Conservation (phyloP, 2,113 vertebrate species). For the Corythornis madagascariensis region DNA sequence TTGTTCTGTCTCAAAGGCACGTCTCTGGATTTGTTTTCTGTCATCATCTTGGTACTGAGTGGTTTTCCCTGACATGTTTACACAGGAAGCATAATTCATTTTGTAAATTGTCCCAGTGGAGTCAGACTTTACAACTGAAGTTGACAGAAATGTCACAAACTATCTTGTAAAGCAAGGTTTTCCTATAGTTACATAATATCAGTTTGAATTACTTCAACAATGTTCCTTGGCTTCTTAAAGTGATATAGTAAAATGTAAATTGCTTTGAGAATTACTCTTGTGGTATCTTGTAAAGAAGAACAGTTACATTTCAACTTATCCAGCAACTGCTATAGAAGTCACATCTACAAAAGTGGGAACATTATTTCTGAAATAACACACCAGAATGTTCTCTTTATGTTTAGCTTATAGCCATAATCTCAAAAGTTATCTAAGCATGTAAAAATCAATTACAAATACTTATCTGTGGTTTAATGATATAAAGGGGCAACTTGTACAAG, state of each 20-base stretch:
- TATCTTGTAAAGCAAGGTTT: slow-evolving; percentile 31
- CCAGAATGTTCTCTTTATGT: background rate
- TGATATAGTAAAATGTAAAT: background rate
- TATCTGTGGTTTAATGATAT: background rate
- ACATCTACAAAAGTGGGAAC: background rate
- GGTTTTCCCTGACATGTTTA: background rate
- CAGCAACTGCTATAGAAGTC: background rate
- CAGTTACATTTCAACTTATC: background rate
- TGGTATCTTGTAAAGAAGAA: background rate
- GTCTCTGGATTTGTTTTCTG: background rate
- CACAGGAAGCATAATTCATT: slow-evolving; percentile 39
- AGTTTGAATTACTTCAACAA: background rate
- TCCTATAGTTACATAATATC: background rate
- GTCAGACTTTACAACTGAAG: slow-evolving; percentile 37
- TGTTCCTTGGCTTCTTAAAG: background rate
- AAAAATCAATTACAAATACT: background rate
- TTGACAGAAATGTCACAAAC: slow-evolving; percentile 41
- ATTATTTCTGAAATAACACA: background rate
- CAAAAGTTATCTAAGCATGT: background rate
- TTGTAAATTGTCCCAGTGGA: slow-evolving; percentile 10
- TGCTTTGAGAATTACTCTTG: background rate
- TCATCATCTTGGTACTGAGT: background rate
- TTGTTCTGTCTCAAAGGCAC: slow-evolving; percentile 19
- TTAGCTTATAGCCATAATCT: background rate
- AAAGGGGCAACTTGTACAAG: background rate